Conservation (phyloP, 1,140 invertebrate genomes). For the Drosophila punjabiensis region DNA sequence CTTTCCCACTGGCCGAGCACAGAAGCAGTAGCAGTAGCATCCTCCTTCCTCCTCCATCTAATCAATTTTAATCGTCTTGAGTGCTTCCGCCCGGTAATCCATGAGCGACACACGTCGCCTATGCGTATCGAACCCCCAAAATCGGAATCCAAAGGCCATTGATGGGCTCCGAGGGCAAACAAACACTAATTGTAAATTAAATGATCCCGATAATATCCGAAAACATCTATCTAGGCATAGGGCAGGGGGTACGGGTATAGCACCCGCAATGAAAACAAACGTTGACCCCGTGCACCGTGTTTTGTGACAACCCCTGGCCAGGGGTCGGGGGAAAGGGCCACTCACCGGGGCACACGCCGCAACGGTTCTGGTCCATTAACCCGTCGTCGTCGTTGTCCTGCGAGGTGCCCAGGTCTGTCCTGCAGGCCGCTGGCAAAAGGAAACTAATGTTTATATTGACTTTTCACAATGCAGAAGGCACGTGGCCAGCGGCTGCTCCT, state of each 20-base stretch:
- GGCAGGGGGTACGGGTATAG: constrained; percentile 32
- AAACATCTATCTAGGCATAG: constrained; percentile 68
- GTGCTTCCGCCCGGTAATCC: constrained; percentile 54
- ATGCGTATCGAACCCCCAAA: constrained; percentile 12
- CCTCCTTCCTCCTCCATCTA: constrained; percentile 19
- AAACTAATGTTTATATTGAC: constrained; percentile 74
- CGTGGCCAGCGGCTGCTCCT: constrained; percentile 58
- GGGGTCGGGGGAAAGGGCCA: constrained; percentile 34
- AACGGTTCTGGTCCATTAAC: constrained; percentile 85
- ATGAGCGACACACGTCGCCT: constrained; percentile 24
- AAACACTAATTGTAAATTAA: constrained; percentile 83
- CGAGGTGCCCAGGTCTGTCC: constrained; percentile 45
- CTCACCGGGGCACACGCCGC: constrained; percentile 76
- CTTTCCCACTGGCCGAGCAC: constrained; percentile 10
- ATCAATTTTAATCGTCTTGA: constrained; percentile 64
- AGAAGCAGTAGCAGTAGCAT: constrained; percentile 1
- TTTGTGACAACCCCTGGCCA: constrained; percentile 28
- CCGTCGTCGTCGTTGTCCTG: constrained; percentile 70
- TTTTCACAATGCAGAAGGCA: constrained; percentile 71
- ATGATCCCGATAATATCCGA: constrained; percentile 84
- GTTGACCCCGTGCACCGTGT: constrained; percentile 63
- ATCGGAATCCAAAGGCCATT: constrained; percentile 9
- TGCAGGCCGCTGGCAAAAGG: constrained; percentile 40
- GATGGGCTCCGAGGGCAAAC: constrained; percentile 29
- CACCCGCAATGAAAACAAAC: constrained; percentile 76